Conservation (phyloP, 2,797 vertebrate species). For the Selene dorsalis region DNA sequence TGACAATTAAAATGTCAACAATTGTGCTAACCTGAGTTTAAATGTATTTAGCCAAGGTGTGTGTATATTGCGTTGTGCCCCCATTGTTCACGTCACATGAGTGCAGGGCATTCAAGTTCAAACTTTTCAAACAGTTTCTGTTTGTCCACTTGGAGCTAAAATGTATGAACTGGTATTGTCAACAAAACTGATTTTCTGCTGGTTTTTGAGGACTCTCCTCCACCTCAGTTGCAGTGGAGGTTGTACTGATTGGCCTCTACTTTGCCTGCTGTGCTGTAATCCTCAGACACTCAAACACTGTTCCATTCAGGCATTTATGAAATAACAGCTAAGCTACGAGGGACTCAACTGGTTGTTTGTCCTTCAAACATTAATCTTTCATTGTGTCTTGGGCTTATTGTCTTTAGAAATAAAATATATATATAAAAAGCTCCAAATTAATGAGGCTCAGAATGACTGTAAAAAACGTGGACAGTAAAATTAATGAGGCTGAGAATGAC, state of each 20-base stretch:
- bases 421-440: too few species aligned
- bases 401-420: too few species aligned
- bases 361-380: constrained; percentile 9
- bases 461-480: too few species aligned
- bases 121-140: constrained; percentile 68
- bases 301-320: neutral
- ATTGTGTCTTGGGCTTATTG: neutral
- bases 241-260: neutral
- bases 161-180: constrained; percentile 30
- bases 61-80: neutral
- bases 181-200: constrained; percentile 49
- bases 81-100: constrained; percentile 66
- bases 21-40: neutral
- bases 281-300: neutral
- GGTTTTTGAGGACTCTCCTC: neutral
- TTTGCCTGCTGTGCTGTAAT: neutral
- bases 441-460: too few species aligned
- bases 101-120: constrained; percentile 46
- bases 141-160: constrained; percentile 40
- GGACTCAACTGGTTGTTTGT: neutral
- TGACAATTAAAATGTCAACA: too few species aligned
- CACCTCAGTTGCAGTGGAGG: neutral
- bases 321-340: neutral
- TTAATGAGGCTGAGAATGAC: too few species aligned
- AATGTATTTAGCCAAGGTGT: neutral